A percentile compares a stretch with the other conserved stretches of the same genome.
Conservation (phyloP, 2,888 invertebrate genomes). For the Pyrocoelia pectoralis region DNA sequence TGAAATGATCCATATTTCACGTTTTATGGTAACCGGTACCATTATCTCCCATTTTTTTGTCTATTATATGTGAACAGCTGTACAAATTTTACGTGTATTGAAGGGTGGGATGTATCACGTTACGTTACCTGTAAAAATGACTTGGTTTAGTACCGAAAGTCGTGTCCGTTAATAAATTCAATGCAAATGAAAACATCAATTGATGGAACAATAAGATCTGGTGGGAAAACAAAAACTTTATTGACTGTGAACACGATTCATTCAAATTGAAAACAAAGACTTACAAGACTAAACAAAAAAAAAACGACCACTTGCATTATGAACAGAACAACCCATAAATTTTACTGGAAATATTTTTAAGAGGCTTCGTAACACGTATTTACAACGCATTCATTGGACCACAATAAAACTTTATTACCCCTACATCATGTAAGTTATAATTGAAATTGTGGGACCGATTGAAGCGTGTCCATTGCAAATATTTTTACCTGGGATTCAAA, state of each 20-base stretch:
- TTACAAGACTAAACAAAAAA: slow-evolving; percentile 4
- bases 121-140: too few relatives aligned
- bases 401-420: slow-evolving; percentile 9
- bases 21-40: too few relatives aligned
- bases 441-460: not conserved
- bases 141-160: too few relatives aligned
- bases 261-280: slow-evolving; percentile 18
- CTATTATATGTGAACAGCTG: slow-evolving; percentile 1
- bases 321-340: slow-evolving; percentile 18
- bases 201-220: slow-evolving; percentile 14
- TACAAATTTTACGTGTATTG: not conserved
- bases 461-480: not conserved
- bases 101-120: not conserved
- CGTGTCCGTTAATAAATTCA: not conserved
- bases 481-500: slow-evolving; percentile 15
- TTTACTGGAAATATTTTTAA: slow-evolving; percentile 8
- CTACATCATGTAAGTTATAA: not conserved
- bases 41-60: not conserved
- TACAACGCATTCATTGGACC: not conserved
- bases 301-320: slow-evolving; percentile 5
- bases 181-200: slow-evolving; percentile 18
- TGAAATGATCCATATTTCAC: too few relatives aligned
- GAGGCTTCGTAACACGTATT: slow-evolving; percentile 9
- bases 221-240: slow-evolving; percentile 16
- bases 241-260: slow-evolving; percentile 14